Evolutionary conservation across 2,888 invertebrate genomes (phyloP).

Genomic region (Cheilosia scutellata): DNA sequence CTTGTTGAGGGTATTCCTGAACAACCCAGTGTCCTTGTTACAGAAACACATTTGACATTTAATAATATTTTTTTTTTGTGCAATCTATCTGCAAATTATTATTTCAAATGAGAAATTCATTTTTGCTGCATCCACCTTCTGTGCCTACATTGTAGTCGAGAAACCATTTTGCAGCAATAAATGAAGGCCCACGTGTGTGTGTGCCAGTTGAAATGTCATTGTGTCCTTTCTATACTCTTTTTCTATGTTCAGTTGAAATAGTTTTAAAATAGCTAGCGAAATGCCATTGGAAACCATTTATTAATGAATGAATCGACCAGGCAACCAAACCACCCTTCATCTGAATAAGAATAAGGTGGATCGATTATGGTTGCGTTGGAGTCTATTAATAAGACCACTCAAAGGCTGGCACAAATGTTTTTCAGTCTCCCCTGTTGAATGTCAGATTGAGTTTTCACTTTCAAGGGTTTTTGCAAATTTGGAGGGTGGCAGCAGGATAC

Average conservation of each 20-base stretch:
- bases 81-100: slow-evolving; percentile 16
- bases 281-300: slow-evolving; percentile 14
- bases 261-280: slow-evolving; percentile 38
- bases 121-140: background rate
- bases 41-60: slow-evolving; percentile 16
- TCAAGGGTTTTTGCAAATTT: slow-evolving; percentile 8
- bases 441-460: slow-evolving; percentile 40
- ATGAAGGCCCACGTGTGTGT: slow-evolving; percentile 8
- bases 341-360: background rate
- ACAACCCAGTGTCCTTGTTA: slow-evolving; percentile 15
- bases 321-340: background rate
- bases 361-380: slow-evolving; percentile 19
- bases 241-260: slow-evolving; percentile 8
- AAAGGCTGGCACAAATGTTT: background rate
- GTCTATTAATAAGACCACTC: slow-evolving; percentile 40
- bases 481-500: background rate
- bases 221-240: slow-evolving; percentile 1
- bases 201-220: slow-evolving; percentile 32
- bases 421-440: background rate
- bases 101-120: slow-evolving; percentile 22
- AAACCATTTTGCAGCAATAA: background rate
- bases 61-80: background rate
- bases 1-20: too few relatives aligned
- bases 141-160: background rate
- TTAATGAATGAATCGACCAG: slow-evolving; percentile 20